phyloP scores from a whole-genome alignment of 2,797 vertebrate species.

The Cossypha caffra region DNA sequence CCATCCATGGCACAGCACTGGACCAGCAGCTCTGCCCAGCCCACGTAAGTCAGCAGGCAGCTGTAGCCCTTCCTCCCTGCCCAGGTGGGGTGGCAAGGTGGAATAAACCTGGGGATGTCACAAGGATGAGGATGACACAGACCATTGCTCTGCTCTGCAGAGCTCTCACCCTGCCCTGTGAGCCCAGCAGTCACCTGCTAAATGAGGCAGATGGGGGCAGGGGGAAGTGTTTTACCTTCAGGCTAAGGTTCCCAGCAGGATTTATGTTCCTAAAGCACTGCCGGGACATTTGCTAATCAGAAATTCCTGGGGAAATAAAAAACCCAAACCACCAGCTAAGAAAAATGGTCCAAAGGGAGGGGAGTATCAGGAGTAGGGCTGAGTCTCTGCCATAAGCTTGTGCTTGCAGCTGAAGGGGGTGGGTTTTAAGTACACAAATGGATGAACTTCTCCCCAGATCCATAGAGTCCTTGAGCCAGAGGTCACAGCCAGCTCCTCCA shows the following conservation, averaged over 20 bases:
- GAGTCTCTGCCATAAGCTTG: neutral
- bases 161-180: neutral
- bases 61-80: neutral
- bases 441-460: neutral
- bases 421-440: neutral
- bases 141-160: neutral
- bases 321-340: neutral
- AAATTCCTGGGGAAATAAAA: neutral
- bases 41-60: conserved; percentile 60
- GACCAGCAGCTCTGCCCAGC: conserved; percentile 54
- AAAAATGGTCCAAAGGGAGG: neutral
- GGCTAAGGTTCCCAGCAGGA: neutral
- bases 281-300: neutral
- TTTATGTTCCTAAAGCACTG: neutral
- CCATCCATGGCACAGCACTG: conserved; percentile 44
- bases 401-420: neutral
- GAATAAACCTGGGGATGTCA: neutral
- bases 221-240: neutral
- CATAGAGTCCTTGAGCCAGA: neutral
- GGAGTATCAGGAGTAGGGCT: neutral
- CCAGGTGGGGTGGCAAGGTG: neutral
- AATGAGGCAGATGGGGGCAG: neutral
- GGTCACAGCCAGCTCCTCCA: neutral
- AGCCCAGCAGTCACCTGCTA: neutral
- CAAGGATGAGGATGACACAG: neutral